phyloP scores from a whole-genome alignment of 2,888 invertebrate genomes.

The Subacronicta megacephala region DNA sequence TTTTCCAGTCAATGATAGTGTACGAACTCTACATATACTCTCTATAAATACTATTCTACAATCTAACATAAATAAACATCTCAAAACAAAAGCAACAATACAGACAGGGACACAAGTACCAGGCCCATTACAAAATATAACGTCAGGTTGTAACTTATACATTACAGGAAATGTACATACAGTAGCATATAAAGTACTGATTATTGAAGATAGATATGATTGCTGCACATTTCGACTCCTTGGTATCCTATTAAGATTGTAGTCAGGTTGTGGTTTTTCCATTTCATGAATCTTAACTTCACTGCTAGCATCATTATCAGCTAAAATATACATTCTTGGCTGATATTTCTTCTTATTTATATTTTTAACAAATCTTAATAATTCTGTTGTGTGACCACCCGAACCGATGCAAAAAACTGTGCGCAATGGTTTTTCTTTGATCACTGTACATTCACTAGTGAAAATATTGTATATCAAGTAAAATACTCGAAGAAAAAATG shows the following conservation, averaged over 20 bases:
- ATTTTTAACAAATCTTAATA: constrained; percentile 92
- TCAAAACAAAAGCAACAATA: constrained; percentile 93
- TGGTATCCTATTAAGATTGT: constrained; percentile 91
- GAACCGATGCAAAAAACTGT: constrained; percentile 93
- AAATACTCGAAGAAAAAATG: constrained; percentile 60
- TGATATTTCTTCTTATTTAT: constrained; percentile 91
- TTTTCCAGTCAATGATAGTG: constrained; percentile 96
- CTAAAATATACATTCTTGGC: constrained; percentile 94
- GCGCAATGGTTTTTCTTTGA: constrained; percentile 63
- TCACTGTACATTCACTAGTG: constrained; percentile 64
- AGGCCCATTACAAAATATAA: constrained; percentile 98
- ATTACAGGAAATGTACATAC: constrained; percentile 92
- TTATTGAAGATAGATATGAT: constrained; percentile 93
- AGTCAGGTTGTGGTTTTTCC: constrained; percentile 79
- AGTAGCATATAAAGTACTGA: constrained; percentile 94
- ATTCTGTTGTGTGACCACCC: constrained; percentile 98
- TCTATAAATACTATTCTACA: constrained; percentile 97
- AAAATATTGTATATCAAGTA: constrained; percentile 68
- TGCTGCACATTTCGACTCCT: constrained; percentile 97
- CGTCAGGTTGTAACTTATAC: constrained; percentile 92
- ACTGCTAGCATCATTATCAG: constrained; percentile 94
- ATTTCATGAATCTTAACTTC: constrained; percentile 90
- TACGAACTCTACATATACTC: constrained; percentile 97
- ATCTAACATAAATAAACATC: constrained; percentile 91
- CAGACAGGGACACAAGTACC: constrained; percentile 98